Evolutionary conservation across 2,113 vertebrate genomes (phyloP), one percentile per base, ranked within the genome.

Genomic region (Chlamydotis undulata): DNA sequence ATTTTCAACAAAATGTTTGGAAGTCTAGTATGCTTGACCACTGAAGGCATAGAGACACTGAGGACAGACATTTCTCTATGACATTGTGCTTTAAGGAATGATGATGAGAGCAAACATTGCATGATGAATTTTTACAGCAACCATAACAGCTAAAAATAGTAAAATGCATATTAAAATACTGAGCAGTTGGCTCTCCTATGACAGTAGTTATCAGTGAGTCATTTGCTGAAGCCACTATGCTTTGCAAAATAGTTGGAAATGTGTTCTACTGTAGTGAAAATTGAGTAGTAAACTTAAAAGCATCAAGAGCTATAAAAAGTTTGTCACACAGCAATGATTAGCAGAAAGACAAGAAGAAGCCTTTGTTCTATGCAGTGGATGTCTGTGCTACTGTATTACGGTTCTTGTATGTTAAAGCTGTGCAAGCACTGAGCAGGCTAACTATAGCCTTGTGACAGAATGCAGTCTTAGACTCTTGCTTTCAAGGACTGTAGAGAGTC

Each of bases 161-260:
- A 82, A 93, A 94, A 94, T 73, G 41, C 3, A 1, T 89, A 76
- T 87, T 94, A 91, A 84, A 74, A 79, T 87, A 79, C 61, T 47
- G 67, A 97, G 53, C 78, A 73, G 59, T 84, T 94, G 64, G 55
- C 57, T 96, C 31, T 94, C 41, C 89, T 95, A 31, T 82, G 90
- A 80, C 61, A 94, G 70, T 79, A 96, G 94, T 94, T 93, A 94
- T 83, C 67, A 85, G 55, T 92, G 89, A 96, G 77, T 95, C 93
- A 95, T 89, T 93, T 91, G 83, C 71, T 85, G 67, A 97, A 97
- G 87, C 70, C 76, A 69, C 83, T 85, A 14, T 55, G 57, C 86
- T 94, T 95, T 79, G 83, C 89, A 96, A 92, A 96, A 93, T 89
- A 94, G 70, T 85, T 96, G 57, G 43, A 94, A 96, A 94, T 93